Conservation (phyloP, 2,797 vertebrate genomes). For the Sebastes dallii region DNA sequence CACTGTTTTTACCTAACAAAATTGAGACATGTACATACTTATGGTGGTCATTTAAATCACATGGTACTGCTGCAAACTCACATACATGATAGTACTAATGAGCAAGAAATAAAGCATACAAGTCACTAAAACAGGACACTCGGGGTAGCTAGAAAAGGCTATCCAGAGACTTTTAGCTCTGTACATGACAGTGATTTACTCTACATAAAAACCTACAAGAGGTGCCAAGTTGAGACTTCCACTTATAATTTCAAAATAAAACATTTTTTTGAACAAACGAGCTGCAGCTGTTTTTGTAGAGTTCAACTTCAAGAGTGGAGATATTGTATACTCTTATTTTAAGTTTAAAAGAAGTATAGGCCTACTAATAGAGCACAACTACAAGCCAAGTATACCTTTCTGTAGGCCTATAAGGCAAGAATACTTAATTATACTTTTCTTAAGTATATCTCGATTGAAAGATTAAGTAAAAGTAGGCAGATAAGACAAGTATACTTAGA, state of each 20-base stretch:
- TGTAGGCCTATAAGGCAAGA: too few relatives aligned
- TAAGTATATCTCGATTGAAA: too few relatives aligned
- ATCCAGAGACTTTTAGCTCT: neutral
- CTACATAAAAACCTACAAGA: too few relatives aligned
- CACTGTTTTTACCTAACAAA: neutral
- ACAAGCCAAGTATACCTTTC: too few relatives aligned
- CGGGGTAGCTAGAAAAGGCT: too few relatives aligned
- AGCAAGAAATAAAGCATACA: neutral
- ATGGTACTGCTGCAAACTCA: neutral
- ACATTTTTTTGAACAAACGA: accelerated
- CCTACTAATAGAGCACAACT: too few relatives aligned
- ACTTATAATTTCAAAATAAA: too few relatives aligned
- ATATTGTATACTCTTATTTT: neutral
- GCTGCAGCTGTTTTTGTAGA: neutral
- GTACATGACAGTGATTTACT: neutral
- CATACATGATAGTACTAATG: neutral
- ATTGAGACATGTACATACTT: neutral
- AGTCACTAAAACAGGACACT: neutral
- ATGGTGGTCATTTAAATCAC: neutral
- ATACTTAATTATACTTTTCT: too few relatives aligned
- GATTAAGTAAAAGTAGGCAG: too few relatives aligned
- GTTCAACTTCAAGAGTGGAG: neutral
- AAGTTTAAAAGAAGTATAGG: too few relatives aligned
- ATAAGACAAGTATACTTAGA: too few relatives aligned
- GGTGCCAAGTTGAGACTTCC: too few relatives aligned